These are phyloP conservation scores for Pseudococcus viburni DNA, from an alignment of 2,888 invertebrate genomes.

Conservation along the genomic window DNA sequence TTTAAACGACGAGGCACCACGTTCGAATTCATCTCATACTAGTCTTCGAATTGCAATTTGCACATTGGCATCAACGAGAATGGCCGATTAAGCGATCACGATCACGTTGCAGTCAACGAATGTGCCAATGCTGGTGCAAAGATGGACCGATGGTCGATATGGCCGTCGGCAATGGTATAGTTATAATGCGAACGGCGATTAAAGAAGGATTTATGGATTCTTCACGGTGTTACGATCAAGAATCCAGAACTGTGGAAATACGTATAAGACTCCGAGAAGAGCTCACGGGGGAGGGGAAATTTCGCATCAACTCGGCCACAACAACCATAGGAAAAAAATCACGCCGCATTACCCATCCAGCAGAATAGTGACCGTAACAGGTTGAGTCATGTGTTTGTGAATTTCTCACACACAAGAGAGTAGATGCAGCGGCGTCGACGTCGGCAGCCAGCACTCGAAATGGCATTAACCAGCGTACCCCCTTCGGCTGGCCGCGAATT, in stretches of 20 bases:
- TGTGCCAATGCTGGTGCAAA: background rate
- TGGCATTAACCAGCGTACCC: conserved; percentile 29
- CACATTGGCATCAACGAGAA: no score
- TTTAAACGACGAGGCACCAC: background rate
- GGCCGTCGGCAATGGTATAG: background rate
- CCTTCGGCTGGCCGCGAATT: background rate
- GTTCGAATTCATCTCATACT: background rate
- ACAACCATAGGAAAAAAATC: background rate
- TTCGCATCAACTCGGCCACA: background rate
- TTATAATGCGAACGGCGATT: conserved; percentile 31
- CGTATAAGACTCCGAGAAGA: background rate
- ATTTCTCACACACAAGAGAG: conserved; percentile 27
- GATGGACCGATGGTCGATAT: background rate
- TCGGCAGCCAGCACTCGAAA: conserved; percentile 12
- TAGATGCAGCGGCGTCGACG: background rate
- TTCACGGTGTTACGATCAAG: conserved; percentile 53
- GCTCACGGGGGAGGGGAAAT: background rate
- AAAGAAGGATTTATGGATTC: conserved; percentile 51
- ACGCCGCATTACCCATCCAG: conserved; percentile 3
- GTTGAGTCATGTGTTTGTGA: conserved; percentile 41
- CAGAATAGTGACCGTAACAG: conserved; percentile 49
- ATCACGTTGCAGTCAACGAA: background rate
- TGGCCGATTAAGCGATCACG: conserved; percentile 32
- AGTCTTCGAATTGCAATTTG: background rate
- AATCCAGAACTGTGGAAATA: conserved; percentile 50